Evolutionary conservation across 2,888 invertebrate genomes (phyloP).

Genomic region (Pecten maximus): DNA sequence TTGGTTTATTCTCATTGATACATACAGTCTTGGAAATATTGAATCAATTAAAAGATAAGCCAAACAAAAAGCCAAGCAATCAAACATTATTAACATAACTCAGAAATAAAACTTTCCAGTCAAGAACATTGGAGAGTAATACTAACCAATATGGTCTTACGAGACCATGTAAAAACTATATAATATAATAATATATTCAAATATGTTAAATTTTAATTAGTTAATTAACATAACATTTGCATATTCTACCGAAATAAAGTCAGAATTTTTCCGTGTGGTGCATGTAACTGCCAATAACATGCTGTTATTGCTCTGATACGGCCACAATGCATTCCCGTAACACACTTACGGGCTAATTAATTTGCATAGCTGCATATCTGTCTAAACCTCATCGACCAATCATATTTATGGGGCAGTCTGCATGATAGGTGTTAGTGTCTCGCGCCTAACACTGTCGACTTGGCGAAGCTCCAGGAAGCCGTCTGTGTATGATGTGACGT

Average conservation of each 20-base stretch:
- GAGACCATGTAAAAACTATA: too few relatives aligned
- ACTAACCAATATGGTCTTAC: too few relatives aligned
- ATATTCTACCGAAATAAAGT: neutral
- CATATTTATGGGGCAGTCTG: neutral
- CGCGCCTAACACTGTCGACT: slow-evolving; percentile 6
- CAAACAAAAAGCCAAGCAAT: too few relatives aligned
- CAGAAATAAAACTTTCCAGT: too few relatives aligned
- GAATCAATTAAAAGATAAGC: too few relatives aligned
- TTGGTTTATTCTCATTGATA: too few relatives aligned
- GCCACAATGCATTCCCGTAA: neutral
- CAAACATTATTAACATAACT: too few relatives aligned
- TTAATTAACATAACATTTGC: too few relatives aligned
- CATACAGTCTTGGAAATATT: too few relatives aligned
- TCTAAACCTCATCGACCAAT: neutral
- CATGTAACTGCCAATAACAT: neutral
- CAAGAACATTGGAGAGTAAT: too few relatives aligned
- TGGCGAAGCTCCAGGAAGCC: neutral
- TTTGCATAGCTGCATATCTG: neutral
- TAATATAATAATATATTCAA: too few relatives aligned
- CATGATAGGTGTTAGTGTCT: neutral
- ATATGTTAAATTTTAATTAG: too few relatives aligned
- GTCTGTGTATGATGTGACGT: neutral
- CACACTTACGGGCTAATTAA: neutral
- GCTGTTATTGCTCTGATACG: neutral
- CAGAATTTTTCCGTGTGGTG: neutral